These are phyloP conservation scores for Cephalopachus bancanus DNA, from an alignment of 2,797 vertebrate genomes.

Conservation along the genomic window DNA sequence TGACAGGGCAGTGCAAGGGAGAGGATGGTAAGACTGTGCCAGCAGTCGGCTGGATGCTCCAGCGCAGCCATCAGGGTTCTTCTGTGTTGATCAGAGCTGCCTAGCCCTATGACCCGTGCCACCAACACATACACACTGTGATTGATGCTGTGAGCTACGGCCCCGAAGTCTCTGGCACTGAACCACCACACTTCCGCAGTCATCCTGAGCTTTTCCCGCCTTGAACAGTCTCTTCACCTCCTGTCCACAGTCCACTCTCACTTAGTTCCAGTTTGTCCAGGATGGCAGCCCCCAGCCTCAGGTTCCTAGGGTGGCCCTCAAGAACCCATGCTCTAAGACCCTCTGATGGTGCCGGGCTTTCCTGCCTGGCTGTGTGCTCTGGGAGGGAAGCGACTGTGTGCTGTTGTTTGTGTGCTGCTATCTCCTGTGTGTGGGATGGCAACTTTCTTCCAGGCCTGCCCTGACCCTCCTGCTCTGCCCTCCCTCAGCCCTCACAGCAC, in stretches of 20 bases:
- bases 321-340: not conserved
- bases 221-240: not conserved
- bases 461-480: not conserved
- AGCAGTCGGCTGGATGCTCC: not conserved
- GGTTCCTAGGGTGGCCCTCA: not conserved
- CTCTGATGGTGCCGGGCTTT: not conserved
- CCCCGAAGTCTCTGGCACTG: not conserved
- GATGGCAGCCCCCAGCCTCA: not conserved
- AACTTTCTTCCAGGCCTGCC: not conserved
- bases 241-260: not conserved
- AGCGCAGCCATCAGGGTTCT: not conserved
- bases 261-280: not conserved
- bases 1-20: not conserved
- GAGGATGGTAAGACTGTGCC: not conserved
- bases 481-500: not conserved
- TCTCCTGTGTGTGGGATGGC: accelerated
- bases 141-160: not conserved
- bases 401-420: not conserved
- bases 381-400: accelerated
- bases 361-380: not conserved
- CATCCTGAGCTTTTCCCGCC: not conserved
- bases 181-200: not conserved
- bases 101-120: not conserved
- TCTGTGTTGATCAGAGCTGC: not conserved
- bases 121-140: too few relatives aligned